These are phyloP conservation scores for Pipistrellus pygmaeus DNA, from an alignment of 2,797 vertebrate species.

Conservation along the genomic window DNA sequence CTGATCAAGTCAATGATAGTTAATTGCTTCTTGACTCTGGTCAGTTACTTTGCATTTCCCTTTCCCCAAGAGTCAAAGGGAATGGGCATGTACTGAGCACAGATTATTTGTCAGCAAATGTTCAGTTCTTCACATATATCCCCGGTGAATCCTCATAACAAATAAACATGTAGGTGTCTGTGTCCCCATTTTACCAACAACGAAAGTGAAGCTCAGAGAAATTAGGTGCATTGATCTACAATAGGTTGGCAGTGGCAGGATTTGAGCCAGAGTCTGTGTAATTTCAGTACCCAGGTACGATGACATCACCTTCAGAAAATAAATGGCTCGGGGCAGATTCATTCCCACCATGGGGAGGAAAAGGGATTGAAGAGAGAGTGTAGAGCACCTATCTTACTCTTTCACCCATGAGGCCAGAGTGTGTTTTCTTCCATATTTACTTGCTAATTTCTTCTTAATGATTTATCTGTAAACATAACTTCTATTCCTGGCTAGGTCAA, in stretches of 20 bases:
- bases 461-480: neutral
- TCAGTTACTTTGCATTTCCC: neutral
- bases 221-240: neutral
- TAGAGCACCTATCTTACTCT: neutral
- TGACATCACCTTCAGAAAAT: neutral
- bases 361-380: neutral
- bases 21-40: neutral
- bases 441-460: neutral
- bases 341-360: neutral
- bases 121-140: neutral
- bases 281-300: neutral
- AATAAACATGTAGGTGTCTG: neutral
- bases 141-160: neutral
- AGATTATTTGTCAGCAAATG: neutral
- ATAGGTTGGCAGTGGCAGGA: neutral
- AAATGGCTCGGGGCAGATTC: neutral
- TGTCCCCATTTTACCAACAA: neutral
- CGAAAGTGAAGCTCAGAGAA: neutral
- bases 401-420: neutral
- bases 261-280: neutral
- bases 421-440: neutral
- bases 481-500: neutral
- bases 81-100: neutral
- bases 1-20: neutral
- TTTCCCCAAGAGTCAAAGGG: neutral